Base-by-base conservation (phyloP, 2,113 vertebrate genomes). In the Hystrix brachyura region DNA sequence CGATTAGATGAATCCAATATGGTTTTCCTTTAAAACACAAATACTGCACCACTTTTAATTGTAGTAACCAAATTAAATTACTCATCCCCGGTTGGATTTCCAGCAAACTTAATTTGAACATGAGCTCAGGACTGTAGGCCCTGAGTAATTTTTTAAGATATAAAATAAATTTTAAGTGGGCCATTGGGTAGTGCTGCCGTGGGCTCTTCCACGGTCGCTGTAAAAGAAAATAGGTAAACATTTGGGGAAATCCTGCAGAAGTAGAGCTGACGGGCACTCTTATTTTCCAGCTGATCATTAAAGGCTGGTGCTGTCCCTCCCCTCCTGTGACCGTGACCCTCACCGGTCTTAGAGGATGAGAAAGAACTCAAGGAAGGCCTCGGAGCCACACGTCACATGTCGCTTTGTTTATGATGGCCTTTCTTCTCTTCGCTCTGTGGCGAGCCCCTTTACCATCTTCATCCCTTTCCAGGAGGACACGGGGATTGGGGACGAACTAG, bases 31-130 rank as follows among this genome's bases (percentile, higher is more conserved):
- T 97, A 97, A 98, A 96, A 93, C 92, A 95, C 96, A 97, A 98
- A 98, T 96, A 96, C 95, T 64, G 72, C 10, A 5, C 98, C 95
- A 96, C 98, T 98, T 98, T 98, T 98, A 98, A 98, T 98, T 98
- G 97, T 96, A 96, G 90, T 96, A 81, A 91, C 94, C 88, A 97
- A 97, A 98, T 98, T 88, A 96, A 95, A 97, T 98, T 98, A 96
- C 82, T 98, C 96, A 88, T 97, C 90, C 72, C 82, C 97, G 93
- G 98, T 98, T 98, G 92, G 87, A 97, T 98, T 97, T 94, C 82
- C 85, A 94, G 78, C 94, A 89, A 94, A 96, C 90, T 93, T 96
- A 94, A 97, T 96, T 96, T 95, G 92, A 94, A 80, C 96, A 85
- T 95, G 96, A 96, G 81, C 96, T 95, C 53, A 34, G 96, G 90